phyloP scores from a whole-genome alignment of 2,113 vertebrate species.

The Brachyhypopomus occidentalis region DNA sequence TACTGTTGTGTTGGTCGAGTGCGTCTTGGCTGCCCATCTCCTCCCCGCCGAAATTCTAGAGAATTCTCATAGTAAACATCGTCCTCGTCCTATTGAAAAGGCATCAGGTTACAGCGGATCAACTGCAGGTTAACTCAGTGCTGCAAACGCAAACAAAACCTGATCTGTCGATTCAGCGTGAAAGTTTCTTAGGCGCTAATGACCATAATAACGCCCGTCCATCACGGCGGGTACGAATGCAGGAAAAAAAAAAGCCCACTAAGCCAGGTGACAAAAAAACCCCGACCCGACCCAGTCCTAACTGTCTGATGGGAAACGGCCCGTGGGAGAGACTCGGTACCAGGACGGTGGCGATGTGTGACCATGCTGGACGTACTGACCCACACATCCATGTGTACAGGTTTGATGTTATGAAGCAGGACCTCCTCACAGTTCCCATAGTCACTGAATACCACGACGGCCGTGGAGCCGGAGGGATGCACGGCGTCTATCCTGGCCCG shows the following conservation, averaged over 20 bases:
- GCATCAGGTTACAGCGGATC: slow-evolving; percentile 49
- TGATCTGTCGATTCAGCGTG: no score
- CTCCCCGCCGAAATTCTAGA: slow-evolving; percentile 91
- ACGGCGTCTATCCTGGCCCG: slow-evolving; percentile 93
- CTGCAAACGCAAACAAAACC: slow-evolving; percentile 13
- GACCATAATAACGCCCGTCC: background rate
- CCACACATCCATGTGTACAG: slow-evolving; percentile 84
- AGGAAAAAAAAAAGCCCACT: background rate
- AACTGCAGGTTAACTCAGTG: background rate
- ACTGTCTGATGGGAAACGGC: no score
- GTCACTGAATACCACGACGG: slow-evolving; percentile 95
- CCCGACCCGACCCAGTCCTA: no score
- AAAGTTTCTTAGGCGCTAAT: no score
- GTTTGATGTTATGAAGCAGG: slow-evolving; percentile 92
- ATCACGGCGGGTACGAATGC: background rate
- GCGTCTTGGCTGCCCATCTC: slow-evolving; percentile 90
- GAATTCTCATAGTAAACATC: slow-evolving; percentile 89
- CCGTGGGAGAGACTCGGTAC: background rate
- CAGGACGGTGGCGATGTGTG: background rate
- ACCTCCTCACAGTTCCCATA: slow-evolving; percentile 99
- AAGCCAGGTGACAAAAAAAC: background rate
- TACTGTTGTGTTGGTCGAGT: slow-evolving; percentile 94
- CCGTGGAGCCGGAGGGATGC: slow-evolving; percentile 94
- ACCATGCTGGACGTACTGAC: slow-evolving; percentile 70
- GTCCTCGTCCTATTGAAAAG: slow-evolving; percentile 86